Percentiles rank a stretch among this genome's conserved stretches.
phyloP scores from a whole-genome alignment of 2,113 vertebrate genomes.

The Pseudonaja textilis region DNA sequence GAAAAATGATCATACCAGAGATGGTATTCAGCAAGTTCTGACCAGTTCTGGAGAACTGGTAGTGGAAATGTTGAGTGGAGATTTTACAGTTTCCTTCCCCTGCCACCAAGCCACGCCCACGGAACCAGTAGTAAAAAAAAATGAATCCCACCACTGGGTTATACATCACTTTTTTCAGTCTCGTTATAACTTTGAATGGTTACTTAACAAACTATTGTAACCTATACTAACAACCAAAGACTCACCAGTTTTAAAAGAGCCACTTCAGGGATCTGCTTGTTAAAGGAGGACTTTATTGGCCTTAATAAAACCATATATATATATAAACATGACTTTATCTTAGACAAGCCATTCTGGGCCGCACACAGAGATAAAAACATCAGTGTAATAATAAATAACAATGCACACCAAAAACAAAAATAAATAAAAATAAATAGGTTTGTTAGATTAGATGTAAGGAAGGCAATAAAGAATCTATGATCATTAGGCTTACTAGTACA shows the following conservation, averaged over 20 bases:
- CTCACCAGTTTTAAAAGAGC: neutral
- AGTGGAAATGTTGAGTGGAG: too few relatives aligned
- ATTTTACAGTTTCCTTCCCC: too few relatives aligned
- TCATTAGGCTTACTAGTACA: neutral
- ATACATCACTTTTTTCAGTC: neutral
- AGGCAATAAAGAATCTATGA: neutral
- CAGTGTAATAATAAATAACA: neutral
- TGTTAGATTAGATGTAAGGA: slow-evolving; percentile 23
- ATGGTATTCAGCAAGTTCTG: too few relatives aligned
- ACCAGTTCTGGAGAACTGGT: too few relatives aligned
- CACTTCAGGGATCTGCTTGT: neutral
- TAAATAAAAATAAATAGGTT: neutral
- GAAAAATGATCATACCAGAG: neutral
- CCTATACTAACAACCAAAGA: neutral
- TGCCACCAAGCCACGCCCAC: too few relatives aligned
- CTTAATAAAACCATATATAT: neutral
- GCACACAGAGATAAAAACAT: neutral
- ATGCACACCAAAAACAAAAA: neutral
- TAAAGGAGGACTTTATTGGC: slow-evolving; percentile 21
- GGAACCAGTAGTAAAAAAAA: too few relatives aligned
- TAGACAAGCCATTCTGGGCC: neutral
- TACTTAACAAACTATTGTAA: neutral
- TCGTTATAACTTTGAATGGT: neutral
- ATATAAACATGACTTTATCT: neutral
- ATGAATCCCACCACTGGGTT: too few relatives aligned